phyloP scores from a whole-genome alignment of 2,888 invertebrate genomes.

The Drosophila cognata region DNA sequence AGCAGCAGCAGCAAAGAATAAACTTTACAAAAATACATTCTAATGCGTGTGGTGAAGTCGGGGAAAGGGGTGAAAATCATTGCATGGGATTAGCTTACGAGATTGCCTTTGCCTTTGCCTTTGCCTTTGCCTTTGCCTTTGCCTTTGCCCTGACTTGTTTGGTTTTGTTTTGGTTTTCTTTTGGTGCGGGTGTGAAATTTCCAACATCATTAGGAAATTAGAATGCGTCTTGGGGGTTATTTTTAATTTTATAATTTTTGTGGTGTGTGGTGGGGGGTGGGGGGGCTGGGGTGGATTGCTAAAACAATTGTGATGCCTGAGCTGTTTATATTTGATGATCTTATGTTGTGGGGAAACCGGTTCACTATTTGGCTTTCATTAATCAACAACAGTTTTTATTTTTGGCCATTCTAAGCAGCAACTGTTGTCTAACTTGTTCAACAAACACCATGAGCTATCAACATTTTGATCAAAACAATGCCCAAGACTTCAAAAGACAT shows the following conservation, averaged over 20 bases:
- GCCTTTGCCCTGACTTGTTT: background rate
- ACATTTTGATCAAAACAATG: slow-evolving; percentile 57
- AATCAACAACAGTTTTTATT: slow-evolving; percentile 52
- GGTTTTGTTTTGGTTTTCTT: slow-evolving; percentile 13
- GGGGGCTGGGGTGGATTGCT: background rate
- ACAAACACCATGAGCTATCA: slow-evolving; percentile 41
- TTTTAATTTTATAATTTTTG: background rate
- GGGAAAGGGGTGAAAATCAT: slow-evolving; percentile 1
- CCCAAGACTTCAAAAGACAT: slow-evolving; percentile 28
- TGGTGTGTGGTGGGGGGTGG: background rate
- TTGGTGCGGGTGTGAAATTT: slow-evolving; percentile 60
- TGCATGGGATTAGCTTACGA: slow-evolving; percentile 17
- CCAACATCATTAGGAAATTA: slow-evolving; percentile 18
- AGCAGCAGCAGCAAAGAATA: slow-evolving; percentile 11
- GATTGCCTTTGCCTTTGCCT: slow-evolving; percentile 14
- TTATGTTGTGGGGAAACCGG: slow-evolving; percentile 59
- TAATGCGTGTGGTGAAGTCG: slow-evolving; percentile 20
- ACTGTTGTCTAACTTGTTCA: slow-evolving; percentile 69
- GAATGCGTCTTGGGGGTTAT: slow-evolving; percentile 20
- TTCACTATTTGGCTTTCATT: slow-evolving; percentile 61
- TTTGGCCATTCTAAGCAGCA: slow-evolving; percentile 53
- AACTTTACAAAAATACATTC: slow-evolving; percentile 47
- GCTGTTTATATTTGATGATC: slow-evolving; percentile 55
- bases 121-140: background rate
- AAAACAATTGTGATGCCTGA: slow-evolving; percentile 19